A percentile compares a stretch with the other conserved stretches of the same genome.
These are phyloP conservation scores for Apoderus coryli DNA, from an alignment of 2,888 invertebrate species.

Conservation along the genomic window DNA sequence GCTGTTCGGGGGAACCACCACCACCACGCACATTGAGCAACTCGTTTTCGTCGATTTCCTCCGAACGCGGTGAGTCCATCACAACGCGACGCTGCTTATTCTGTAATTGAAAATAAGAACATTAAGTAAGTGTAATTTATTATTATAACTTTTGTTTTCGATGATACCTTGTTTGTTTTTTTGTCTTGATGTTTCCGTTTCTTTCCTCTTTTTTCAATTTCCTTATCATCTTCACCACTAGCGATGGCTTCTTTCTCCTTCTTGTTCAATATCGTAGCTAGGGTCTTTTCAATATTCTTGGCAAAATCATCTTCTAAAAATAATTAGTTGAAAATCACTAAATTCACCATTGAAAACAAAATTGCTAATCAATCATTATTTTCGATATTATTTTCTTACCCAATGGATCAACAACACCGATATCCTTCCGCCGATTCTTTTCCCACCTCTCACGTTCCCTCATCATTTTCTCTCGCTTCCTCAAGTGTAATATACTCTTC, in stretches of 20 bases:
- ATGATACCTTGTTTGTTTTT: slow-evolving; percentile 40
- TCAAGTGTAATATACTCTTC: slow-evolving; percentile 30
- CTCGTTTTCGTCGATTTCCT: slow-evolving; percentile 60
- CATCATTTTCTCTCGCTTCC: slow-evolving; percentile 30
- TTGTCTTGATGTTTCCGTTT: slow-evolving; percentile 40
- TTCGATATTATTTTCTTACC: too few species aligned
- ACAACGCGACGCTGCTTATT: too few species aligned
- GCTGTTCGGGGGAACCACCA: slow-evolving; percentile 37
- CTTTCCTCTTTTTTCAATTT: slow-evolving; percentile 38
- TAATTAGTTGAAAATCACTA: neutral
- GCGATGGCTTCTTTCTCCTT: slow-evolving; percentile 37
- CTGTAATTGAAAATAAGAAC: too few species aligned
- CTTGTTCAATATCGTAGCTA: slow-evolving; percentile 53
- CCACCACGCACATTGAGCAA: slow-evolving; percentile 69
- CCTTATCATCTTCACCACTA: slow-evolving; percentile 29
- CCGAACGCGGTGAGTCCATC: slow-evolving; percentile 31
- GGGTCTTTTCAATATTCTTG: slow-evolving; percentile 62
- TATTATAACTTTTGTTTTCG: too few species aligned
- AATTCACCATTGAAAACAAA: too few species aligned
- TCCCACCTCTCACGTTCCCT: slow-evolving; percentile 28
- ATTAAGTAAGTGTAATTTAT: slow-evolving; percentile 6
- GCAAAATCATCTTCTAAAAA: slow-evolving; percentile 54
- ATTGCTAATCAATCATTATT: too few species aligned
- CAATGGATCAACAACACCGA: slow-evolving; percentile 16
- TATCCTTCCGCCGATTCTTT: slow-evolving; percentile 25